Evolutionary conservation across 2,888 invertebrate genomes (phyloP).

Genomic region (Heteropelma amictum): DNA sequence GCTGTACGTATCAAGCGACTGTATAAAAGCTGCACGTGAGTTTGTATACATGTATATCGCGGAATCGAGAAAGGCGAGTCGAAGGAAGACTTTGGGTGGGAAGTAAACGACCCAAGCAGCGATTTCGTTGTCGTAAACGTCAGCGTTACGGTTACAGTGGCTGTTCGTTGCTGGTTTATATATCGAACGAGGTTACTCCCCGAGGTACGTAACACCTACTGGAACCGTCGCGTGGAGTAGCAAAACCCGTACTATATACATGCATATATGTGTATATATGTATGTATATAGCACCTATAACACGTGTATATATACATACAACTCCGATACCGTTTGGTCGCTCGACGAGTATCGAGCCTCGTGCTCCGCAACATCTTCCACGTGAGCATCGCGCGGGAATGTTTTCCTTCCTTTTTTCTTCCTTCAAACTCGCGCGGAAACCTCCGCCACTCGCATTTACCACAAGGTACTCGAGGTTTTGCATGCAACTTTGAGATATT

Average conservation of each 20-base stretch:
- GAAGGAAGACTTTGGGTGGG: conserved; percentile 58
- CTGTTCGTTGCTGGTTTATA: conserved; percentile 77
- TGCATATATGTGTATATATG: too few relatives aligned
- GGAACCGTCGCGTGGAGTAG: conserved; percentile 62
- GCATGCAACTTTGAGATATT: too few relatives aligned
- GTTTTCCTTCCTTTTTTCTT: not conserved
- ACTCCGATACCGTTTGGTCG: conserved; percentile 42
- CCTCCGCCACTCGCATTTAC: too few relatives aligned
- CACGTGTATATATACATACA: not conserved
- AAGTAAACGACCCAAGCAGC: conserved; percentile 77
- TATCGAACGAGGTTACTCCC: conserved; percentile 78
- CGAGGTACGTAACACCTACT: conserved; percentile 77
- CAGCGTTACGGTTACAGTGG: conserved; percentile 78
- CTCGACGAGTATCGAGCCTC: conserved; percentile 46
- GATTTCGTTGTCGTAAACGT: conserved; percentile 78
- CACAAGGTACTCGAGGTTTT: too few relatives aligned
- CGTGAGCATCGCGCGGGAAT: conserved; percentile 75
- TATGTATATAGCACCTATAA: conserved; percentile 10
- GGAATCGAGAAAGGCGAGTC: conserved; percentile 51
- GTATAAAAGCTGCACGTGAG: too few relatives aligned
- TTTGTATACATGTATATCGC: conserved; percentile 1
- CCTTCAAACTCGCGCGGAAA: not conserved
- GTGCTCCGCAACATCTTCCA: conserved; percentile 60
- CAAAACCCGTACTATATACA: conserved; percentile 23
- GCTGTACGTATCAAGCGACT: too few relatives aligned